Evolutionary conservation across 1,140 invertebrate genomes (phyloP).

Genomic region (Tetragonula clypearis): DNA sequence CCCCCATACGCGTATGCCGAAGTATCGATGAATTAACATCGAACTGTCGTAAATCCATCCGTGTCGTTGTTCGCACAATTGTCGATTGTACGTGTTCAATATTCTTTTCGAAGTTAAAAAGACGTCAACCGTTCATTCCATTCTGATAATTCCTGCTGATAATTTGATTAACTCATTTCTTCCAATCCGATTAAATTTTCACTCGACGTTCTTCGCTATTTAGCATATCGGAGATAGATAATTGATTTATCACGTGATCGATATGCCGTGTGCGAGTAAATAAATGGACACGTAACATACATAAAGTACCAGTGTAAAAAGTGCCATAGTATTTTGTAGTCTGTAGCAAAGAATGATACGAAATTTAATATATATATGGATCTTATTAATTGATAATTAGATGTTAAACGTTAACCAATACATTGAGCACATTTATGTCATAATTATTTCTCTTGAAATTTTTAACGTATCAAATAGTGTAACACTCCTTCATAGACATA

Average conservation of each 20-base stretch:
- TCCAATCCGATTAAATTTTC: not conserved
- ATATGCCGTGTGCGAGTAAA: not conserved
- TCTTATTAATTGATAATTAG: no score
- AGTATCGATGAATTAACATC: conserved; percentile 30
- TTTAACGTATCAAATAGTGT: no score
- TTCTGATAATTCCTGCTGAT: not conserved
- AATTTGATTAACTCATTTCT: not conserved
- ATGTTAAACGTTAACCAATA: no score
- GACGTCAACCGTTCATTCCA: not conserved
- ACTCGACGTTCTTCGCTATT: not conserved
- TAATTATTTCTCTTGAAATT: no score
- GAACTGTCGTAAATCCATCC: conserved; percentile 14
- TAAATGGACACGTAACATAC: not conserved
- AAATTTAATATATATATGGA: not conserved
- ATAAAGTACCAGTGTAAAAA: not conserved
- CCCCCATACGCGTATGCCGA: conserved; percentile 14
- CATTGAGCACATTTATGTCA: no score
- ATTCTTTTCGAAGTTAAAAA: not conserved
- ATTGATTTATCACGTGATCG: not conserved
- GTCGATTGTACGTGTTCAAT: conserved; percentile 1
- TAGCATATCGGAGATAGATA: not conserved
- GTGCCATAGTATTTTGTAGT: no score
- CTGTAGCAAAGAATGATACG: not conserved
- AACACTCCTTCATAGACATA: no score
- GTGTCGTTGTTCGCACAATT: conserved; percentile 30